These are phyloP conservation scores for Andrena camellia DNA, from an alignment of 2,888 invertebrate species.

Conservation along the genomic window DNA sequence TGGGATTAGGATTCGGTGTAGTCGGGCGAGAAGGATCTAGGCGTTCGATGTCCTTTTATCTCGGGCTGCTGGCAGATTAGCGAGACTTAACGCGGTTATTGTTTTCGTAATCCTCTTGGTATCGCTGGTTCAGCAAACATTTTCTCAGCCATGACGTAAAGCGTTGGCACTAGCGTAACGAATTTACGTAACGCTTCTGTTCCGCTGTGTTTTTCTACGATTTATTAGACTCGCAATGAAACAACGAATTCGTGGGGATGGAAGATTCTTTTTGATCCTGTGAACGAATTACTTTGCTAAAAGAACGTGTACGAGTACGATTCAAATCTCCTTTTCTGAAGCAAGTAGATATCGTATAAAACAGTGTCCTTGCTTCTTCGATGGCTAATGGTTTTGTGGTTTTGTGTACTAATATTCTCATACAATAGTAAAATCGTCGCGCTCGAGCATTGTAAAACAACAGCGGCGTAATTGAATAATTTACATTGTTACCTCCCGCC, in stretches of 20 bases:
- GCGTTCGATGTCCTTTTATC: conserved; percentile 65
- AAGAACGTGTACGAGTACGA: too few relatives aligned
- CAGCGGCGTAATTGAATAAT: not conserved
- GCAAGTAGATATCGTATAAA: too few relatives aligned
- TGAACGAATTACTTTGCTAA: not conserved
- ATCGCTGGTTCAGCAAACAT: conserved; percentile 51
- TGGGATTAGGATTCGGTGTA: conserved; percentile 63
- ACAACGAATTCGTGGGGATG: not conserved
- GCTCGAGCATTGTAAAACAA: not conserved
- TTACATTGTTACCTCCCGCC: not conserved
- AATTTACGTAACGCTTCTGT: not conserved
- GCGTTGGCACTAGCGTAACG: conserved; percentile 10
- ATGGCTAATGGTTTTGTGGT: too few relatives aligned
- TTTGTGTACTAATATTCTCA: not conserved
- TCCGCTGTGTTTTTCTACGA: not conserved
- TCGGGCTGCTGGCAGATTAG: conserved; percentile 61
- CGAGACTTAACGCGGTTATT: conserved; percentile 69
- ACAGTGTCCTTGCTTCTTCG: too few relatives aligned
- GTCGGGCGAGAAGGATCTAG: conserved; percentile 45
- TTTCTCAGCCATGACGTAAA: conserved; percentile 33
- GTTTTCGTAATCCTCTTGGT: conserved; percentile 67
- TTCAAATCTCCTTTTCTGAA: too few relatives aligned
- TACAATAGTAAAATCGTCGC: not conserved
- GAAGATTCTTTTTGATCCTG: not conserved
- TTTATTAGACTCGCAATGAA: not conserved